phyloP scores from a whole-genome alignment of 2,797 vertebrate species.

The Falco columbarius region DNA sequence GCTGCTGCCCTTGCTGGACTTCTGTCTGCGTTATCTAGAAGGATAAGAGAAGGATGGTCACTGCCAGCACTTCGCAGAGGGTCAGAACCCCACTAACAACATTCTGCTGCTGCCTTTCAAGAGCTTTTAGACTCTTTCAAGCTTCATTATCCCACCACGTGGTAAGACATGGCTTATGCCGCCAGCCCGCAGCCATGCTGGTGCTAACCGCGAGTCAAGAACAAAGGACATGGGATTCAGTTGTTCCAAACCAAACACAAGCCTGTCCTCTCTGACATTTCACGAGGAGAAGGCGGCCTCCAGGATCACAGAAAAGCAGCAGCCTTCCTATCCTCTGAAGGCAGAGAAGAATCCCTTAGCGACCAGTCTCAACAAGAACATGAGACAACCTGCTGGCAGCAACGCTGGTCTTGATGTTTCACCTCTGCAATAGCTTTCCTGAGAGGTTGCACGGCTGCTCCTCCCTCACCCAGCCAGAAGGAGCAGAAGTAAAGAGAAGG shows the following conservation, averaged over 20 bases:
- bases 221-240: neutral
- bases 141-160: neutral
- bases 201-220: neutral
- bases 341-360: constrained; percentile 42
- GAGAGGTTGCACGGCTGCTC: neutral
- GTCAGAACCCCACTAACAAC: constrained; percentile 30
- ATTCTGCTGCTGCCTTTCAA: constrained; percentile 16
- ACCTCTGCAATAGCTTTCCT: neutral
- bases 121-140: neutral
- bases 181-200: neutral
- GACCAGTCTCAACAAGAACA: constrained; percentile 23
- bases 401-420: neutral
- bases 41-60: constrained; percentile 2
- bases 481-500: constrained; percentile 27
- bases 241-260: neutral
- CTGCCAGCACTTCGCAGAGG: neutral
- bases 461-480: constrained; percentile 45
- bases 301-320: neutral
- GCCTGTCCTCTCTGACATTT: neutral
- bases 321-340: constrained; percentile 17
- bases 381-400: constrained; percentile 18
- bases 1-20: constrained; percentile 96
- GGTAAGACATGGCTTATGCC: neutral
- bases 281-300: neutral
- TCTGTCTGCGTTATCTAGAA: constrained; percentile 93